phyloP scores from a whole-genome alignment of 2,797 vertebrate genomes.

The Channa striata region DNA sequence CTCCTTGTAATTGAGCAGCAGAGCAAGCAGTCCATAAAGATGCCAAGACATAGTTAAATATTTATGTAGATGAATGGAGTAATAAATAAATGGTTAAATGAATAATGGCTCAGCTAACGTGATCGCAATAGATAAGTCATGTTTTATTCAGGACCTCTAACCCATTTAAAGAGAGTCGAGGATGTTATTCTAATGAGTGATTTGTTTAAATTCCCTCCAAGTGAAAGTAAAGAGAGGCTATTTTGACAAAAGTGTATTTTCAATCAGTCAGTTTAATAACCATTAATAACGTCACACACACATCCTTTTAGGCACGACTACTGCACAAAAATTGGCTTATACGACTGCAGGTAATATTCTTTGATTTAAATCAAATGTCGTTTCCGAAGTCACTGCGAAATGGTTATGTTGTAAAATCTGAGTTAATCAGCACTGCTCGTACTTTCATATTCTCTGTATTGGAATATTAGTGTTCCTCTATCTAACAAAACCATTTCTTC shows the following conservation, averaged over 20 bases:
- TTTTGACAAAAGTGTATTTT: conserved; percentile 47
- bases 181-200: conserved; percentile 62
- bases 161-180: conserved; percentile 56
- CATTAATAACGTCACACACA: conserved; percentile 46
- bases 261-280: conserved; percentile 24
- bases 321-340: conserved; percentile 18
- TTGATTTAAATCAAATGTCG: conserved; percentile 35
- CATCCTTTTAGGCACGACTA: neutral
- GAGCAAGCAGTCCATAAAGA: conserved; percentile 90
- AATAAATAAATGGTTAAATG: conserved; percentile 89
- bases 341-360: conserved; percentile 24
- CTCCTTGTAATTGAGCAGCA: conserved; percentile 83
- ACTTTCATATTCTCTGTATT: conserved; percentile 48
- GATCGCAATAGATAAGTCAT: conserved; percentile 85
- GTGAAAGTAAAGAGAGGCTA: conserved; percentile 35
- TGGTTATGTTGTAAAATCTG: conserved; percentile 40
- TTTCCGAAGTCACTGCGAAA: conserved; percentile 22
- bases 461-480: conserved; percentile 56
- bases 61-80: conserved; percentile 89
- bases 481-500: conserved; percentile 67
- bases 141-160: conserved; percentile 80
- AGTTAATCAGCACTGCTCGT: conserved; percentile 47
- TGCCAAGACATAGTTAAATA: conserved; percentile 90
- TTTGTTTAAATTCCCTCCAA: conserved; percentile 64
- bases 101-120: conserved; percentile 84